Conservation (phyloP, 2,113 vertebrate genomes). For the Cryptomyrus ogoouensis region DNA sequence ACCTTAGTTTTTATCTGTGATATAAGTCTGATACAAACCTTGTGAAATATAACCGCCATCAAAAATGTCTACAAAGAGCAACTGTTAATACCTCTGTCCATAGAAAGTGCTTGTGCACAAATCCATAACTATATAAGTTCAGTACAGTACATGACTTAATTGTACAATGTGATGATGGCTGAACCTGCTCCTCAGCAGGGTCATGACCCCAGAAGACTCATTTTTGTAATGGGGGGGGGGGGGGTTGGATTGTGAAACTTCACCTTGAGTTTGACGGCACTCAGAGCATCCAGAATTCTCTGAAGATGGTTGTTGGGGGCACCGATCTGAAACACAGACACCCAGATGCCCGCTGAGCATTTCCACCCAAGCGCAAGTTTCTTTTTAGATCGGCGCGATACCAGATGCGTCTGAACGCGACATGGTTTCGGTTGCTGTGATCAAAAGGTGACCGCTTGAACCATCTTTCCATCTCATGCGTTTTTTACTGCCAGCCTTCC, state of each 20-base stretch:
- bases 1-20: not conserved
- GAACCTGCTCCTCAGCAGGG: not conserved
- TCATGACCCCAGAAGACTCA: not conserved
- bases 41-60: not conserved
- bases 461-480: not conserved
- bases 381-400: not conserved
- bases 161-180: not conserved
- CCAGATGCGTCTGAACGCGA: not conserved
- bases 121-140: not conserved
- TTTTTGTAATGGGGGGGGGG: not conserved
- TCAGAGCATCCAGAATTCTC: slow-evolving; percentile 72
- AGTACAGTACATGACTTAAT: not conserved
- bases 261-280: slow-evolving; percentile 77
- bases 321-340: slow-evolving; percentile 63
- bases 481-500: not conserved
- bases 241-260: not conserved
- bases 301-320: slow-evolving; percentile 72
- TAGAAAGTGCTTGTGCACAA: not conserved
- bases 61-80: not conserved
- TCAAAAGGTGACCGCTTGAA: not conserved
- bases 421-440: not conserved
- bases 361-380: not conserved
- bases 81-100: not conserved
- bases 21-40: not conserved
- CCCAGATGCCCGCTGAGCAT: not conserved